Evolutionary conservation across 2,113 vertebrate species (phyloP), one percentile per base, ranked within the genome.

Genomic region (Nyctibius bracteatus): DNA sequence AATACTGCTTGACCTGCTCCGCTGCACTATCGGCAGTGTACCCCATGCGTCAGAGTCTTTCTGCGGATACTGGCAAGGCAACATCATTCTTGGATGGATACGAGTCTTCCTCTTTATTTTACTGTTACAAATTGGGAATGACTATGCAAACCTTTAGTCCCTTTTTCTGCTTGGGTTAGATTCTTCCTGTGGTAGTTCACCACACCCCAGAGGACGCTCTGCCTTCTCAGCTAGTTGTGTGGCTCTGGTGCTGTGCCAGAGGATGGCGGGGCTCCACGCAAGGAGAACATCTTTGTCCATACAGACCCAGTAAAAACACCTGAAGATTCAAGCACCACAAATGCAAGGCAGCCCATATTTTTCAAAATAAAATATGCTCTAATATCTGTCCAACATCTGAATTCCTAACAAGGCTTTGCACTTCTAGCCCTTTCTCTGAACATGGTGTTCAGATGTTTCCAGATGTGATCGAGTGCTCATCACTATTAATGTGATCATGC

Each of bases 21-120:
- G 2, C 57, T 19, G 7, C 5, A 1, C 39, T 58, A 9, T 28
- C 35, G 23, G 24, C 46, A 43, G 27, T 1, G 2, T 7, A 28
- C 6, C 39, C 31, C 0, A 0, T 8, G 17, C 44, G 25, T 41
- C 61, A 65, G 49, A 30, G 39, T 17, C 74, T 59, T 75, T 57
- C 67, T 49, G 35, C 49, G 65, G 62, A 37, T 44, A 17, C 31
- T 24, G 20, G 61, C 78, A 59, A 59, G 31, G 24, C 44, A 80
- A 18, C 18, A 24, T 23, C 16, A 25, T 30, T 57, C 33, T 25
- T 43, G 35, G 49, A 43, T 58, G 30, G 23, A 24, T 41, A 9
- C 0, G 1, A 83, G 49, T 24, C 52, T 28, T 90, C 25, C 7
- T 47, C 23, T 49, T 46, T 7, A 7, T 55, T 57, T 30, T 9